Evolutionary conservation across 2,888 invertebrate species (phyloP), one percentile per base, ranked within the genome.

Genomic region (Xanthorhoe spadicearia): DNA sequence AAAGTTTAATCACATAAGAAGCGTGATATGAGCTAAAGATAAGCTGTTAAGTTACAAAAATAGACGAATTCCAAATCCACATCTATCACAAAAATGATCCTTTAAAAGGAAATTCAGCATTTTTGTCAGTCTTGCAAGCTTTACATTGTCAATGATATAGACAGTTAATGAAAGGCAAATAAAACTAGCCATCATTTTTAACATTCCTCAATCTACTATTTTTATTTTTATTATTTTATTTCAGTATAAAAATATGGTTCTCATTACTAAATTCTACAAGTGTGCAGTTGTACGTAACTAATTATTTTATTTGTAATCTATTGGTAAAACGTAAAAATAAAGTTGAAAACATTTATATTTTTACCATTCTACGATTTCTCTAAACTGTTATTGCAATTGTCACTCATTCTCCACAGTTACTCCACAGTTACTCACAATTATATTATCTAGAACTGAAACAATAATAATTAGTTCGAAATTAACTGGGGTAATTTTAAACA

Each of bases 61-160:
- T 89, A 89, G 83, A 84, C 75, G 83, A 86, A 86, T 82, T 85
- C 64, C 79, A 78, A 83, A 85, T 87, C 79, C 83, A 75, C 77
- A 74, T 74, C 69, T 86, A 88, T 89, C 87, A 87, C 88, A 85
- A 81, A 81, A 83, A 77, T 77, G 71, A 55, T 88, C 92, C 92
- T 92, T 92, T 83, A 80, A 63, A 91, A 92, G 92, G 91, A 88
- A 71, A 77, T 75, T 67, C 81, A 81, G 79, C 84, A 77, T 80
- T 76, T 75, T 69, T 78, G 76, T 92, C 92, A 92, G 92, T 92
- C 92, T 92, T 91, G 87, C 89, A 85, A 87, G 89, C 90, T 83
- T 87, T 85, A 86, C 83, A 83, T 79, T 74, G 82, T 86, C 86
- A 68, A 73, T 81, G 77, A 78, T 81, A 80, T 75, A 72, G 75